Percentiles rank a stretch among this genome's conserved stretches.
Conservation (phyloP, 2,797 vertebrate species). For the Hydrolagus colliei region DNA sequence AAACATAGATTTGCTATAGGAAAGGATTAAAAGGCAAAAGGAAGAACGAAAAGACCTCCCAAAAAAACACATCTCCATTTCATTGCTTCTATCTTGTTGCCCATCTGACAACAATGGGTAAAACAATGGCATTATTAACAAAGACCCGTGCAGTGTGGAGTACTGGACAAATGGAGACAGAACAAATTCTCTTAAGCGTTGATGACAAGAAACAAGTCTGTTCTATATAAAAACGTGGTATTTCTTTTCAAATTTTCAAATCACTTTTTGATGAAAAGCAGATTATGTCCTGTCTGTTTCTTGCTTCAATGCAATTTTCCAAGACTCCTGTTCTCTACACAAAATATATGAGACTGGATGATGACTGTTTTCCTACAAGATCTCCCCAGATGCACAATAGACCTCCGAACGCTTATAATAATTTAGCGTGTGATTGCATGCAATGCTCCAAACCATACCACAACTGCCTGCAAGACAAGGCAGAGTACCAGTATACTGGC, state of each 20-base stretch:
- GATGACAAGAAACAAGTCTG: background rate
- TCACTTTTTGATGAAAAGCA: constrained; percentile 10
- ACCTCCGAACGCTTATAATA: background rate
- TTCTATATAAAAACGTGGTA: background rate
- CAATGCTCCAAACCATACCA: background rate
- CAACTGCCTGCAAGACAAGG: background rate
- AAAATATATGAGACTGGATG: background rate
- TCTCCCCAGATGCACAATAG: background rate
- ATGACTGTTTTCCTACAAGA: background rate
- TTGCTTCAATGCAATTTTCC: background rate
- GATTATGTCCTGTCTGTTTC: background rate
- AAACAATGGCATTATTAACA: background rate
- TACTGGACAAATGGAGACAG: background rate
- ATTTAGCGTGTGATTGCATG: background rate
- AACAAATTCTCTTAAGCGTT: background rate
- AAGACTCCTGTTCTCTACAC: background rate
- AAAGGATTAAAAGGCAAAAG: background rate
- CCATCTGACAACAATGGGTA: background rate
- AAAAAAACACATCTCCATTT: background rate
- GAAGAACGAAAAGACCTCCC: background rate
- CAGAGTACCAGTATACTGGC: background rate
- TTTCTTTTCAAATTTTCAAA: background rate
- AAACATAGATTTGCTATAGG: background rate
- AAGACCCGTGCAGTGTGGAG: background rate
- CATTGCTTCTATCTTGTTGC: background rate